Evolutionary conservation across 2,888 invertebrate species (phyloP).

Genomic region (Chalcosyrphus nemorum): DNA sequence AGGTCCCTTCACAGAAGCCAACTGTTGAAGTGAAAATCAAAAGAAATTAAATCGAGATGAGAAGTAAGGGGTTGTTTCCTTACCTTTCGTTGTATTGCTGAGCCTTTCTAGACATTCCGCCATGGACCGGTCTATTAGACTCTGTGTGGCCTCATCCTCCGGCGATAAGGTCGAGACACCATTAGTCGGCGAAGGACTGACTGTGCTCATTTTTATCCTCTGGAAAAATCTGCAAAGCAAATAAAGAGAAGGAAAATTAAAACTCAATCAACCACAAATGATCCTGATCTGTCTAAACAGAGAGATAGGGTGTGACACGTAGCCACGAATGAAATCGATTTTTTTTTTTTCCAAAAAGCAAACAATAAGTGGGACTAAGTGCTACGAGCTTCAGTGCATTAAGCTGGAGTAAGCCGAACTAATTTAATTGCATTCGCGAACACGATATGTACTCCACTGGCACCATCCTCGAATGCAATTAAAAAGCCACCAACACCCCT

Average conservation of each 20-base stretch:
- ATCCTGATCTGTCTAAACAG: slow-evolving; percentile 4
- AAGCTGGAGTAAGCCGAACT: slow-evolving; percentile 21
- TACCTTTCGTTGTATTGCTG: slow-evolving; percentile 75
- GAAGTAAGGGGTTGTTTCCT: slow-evolving; percentile 43
- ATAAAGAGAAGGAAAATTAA: slow-evolving; percentile 23
- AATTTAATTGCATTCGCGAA: slow-evolving; percentile 32
- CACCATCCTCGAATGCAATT: not conserved
- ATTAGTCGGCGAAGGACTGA: slow-evolving; percentile 37
- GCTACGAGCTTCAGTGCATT: slow-evolving; percentile 29
- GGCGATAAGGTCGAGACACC: slow-evolving; percentile 37
- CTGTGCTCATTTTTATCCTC: slow-evolving; percentile 55
- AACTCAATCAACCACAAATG: slow-evolving; percentile 40
- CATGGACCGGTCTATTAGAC: slow-evolving; percentile 76
- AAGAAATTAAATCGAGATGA: slow-evolving; percentile 1
- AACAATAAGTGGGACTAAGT: not conserved
- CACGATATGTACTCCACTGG: not conserved
- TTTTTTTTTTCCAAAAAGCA: not conserved
- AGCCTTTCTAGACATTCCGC: slow-evolving; percentile 78
- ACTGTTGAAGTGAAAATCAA: slow-evolving; percentile 80
- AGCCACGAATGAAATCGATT: slow-evolving; percentile 5
- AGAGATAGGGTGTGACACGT: not conserved
- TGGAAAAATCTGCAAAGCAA: slow-evolving; percentile 8
- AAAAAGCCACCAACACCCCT: not conserved
- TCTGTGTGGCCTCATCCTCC: slow-evolving; percentile 75
- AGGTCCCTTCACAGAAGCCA: slow-evolving; percentile 87